Conservation (phyloP, 2,113 vertebrate species). For the Epinephelus cyanopodus region DNA sequence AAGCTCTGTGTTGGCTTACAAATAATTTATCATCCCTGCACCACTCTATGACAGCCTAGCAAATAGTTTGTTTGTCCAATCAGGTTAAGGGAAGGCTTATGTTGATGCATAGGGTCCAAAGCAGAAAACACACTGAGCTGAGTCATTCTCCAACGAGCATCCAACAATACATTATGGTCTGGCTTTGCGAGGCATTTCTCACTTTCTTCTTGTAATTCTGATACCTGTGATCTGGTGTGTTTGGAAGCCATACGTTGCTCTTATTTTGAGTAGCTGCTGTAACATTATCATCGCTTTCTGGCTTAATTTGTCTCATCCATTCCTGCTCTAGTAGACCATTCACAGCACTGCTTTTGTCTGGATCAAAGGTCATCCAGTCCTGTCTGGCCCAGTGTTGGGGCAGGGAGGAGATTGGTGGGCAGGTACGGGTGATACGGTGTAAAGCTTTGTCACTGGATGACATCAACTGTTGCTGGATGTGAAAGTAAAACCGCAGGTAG, state of each 20-base stretch:
- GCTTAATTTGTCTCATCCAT: conserved; percentile 37
- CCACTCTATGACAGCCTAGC: no score
- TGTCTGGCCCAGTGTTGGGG: conserved; percentile 60
- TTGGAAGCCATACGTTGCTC: conserved; percentile 62
- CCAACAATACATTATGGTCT: neutral
- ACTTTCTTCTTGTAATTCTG: neutral
- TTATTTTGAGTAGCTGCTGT: conserved; percentile 28
- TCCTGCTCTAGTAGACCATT: conserved; percentile 36
- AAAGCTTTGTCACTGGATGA: conserved; percentile 41
- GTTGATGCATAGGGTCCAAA: neutral
- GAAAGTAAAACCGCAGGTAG: conserved; percentile 72
- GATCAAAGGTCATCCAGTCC: conserved; percentile 63
- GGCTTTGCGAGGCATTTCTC: neutral
- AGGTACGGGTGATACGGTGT: conserved; percentile 56
- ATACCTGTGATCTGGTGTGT: conserved; percentile 75
- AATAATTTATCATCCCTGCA: no score
- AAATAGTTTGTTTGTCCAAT: neutral
- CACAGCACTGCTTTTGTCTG: conserved; percentile 10
- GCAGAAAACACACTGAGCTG: neutral
- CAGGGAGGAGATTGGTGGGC: conserved; percentile 61
- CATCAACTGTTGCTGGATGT: conserved; percentile 65
- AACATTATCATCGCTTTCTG: conserved; percentile 34
- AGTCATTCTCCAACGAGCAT: neutral
- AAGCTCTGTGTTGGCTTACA: no score
- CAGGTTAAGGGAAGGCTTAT: neutral